These are phyloP conservation scores for Pitta sordida DNA, from an alignment of 2,113 vertebrate genomes.

Conservation along the genomic window DNA sequence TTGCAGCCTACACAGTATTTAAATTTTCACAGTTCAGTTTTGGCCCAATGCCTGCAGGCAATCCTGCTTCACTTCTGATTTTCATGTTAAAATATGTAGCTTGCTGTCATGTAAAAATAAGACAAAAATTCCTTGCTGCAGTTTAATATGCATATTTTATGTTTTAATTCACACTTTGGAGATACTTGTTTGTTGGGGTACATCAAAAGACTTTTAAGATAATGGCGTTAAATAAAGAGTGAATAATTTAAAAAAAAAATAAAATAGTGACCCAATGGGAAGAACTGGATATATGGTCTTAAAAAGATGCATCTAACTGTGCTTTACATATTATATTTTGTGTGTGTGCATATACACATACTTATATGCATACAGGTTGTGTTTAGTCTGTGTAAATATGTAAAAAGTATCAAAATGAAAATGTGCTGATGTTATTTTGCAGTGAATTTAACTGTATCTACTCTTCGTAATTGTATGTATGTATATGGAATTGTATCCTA, in stretches of 20 bases:
- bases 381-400: not conserved
- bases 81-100: not conserved
- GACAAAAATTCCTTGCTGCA: not conserved
- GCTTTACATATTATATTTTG: not conserved
- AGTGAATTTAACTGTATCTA: not conserved
- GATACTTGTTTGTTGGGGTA: not conserved
- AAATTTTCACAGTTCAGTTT: constrained; percentile 22
- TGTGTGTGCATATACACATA: not conserved
- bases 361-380: not conserved
- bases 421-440: not conserved
- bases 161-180: not conserved
- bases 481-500: not conserved
- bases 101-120: constrained; percentile 27
- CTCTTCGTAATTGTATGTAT: not conserved
- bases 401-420: not conserved
- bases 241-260: not conserved
- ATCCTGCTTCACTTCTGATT: constrained; percentile 20
- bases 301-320: no score
- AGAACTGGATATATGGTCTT: not conserved
- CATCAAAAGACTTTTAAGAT: not conserved
- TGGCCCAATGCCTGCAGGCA: constrained; percentile 24
- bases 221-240: not conserved
- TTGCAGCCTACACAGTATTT: constrained; percentile 16
- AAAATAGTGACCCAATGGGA: not conserved
- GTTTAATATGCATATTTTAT: not conserved